Base-by-base conservation (phyloP, 2,113 vertebrate species). In the Petromus typicus region DNA sequence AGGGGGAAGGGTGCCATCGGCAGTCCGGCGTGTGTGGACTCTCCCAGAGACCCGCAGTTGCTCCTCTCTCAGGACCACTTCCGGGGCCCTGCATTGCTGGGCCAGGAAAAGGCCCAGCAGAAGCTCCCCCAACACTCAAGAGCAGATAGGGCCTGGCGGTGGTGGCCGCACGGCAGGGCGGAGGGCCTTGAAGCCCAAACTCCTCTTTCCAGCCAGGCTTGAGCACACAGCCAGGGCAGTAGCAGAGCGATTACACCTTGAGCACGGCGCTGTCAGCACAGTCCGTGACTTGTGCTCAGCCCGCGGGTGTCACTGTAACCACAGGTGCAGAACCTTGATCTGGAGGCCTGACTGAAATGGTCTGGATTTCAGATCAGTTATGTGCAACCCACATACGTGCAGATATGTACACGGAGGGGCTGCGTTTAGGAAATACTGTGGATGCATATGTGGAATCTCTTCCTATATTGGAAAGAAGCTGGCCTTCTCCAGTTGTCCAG, bases 1-100 rank as follows among this genome's bases (percentile, higher is more conserved):
- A 17, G 1, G 56, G 0, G 0, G 12, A 9, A 6, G 64, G 40
- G 9, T 40, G 0, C 34, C 48, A 20, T 34, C 34, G 43, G 80
- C 48, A 22, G 13, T 43, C 4, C n/a, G 51, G 12, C 5, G 1
- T 4, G 27, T 5, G 0, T 0, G 5, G 59, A 22, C n/a, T n/a
- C 56, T 30, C 56, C 27, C 34, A 5, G 0, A 22, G 76, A 20
- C 45, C 17, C 11, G 23, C 34, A 12, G 7, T 4, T 64, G 56
- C 25, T 45, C 30, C 61, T 79, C 64, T 22, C 73, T 63, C 1
- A 8, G 45, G 37, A 45, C 34, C n/a, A n/a, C n/a, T n/a, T n/a
- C n/a, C n/a, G n/a, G n/a, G n/a, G n/a, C n/a, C n/a, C n/a, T n/a
- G n/a, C n/a, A n/a, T n/a, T n/a, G n/a, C n/a, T n/a, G n/a, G n/a